Percentiles rank a stretch among this genome's conserved stretches.
phyloP scores from a whole-genome alignment of 1,140 invertebrate genomes.

The Nomia melanderi region DNA sequence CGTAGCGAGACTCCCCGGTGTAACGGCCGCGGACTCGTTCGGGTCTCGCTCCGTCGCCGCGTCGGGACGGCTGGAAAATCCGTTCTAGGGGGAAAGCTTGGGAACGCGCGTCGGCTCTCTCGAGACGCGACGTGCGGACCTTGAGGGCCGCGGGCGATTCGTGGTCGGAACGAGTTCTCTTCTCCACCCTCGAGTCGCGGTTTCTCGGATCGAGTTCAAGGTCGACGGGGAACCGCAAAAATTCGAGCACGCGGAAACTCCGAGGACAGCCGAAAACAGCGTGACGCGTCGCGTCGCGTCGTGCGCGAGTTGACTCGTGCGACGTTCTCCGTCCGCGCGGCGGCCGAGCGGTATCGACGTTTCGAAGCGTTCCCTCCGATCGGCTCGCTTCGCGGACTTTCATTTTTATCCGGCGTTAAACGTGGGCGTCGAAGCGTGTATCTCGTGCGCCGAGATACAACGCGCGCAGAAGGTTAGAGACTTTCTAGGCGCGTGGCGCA shows the following conservation, averaged over 20 bases:
- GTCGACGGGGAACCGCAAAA: background rate
- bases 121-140: constrained; percentile 12
- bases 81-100: no score
- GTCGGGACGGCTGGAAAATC: no score
- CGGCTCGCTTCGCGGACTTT: constrained; percentile 8
- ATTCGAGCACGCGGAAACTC: background rate
- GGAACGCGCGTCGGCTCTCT: background rate
- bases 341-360: background rate
- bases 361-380: constrained; percentile 2
- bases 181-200: background rate
- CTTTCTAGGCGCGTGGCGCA: constrained; percentile 20
- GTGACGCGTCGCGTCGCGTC: no score
- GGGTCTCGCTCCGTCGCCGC: no score
- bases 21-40: no score
- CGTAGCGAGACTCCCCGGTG: no score
- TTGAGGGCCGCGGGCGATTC: constrained; percentile 21
- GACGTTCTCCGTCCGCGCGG: no score
- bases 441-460: constrained; percentile 9
- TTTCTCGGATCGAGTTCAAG: constrained; percentile 9
- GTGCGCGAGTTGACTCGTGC: no score
- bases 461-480: constrained; percentile 9
- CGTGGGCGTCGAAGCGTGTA: constrained; percentile 9
- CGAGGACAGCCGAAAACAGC: no score
- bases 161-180: background rate
- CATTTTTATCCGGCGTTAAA: constrained; percentile 16